Conservation (phyloP, 2,888 invertebrate genomes). For the Buathra laborator region DNA sequence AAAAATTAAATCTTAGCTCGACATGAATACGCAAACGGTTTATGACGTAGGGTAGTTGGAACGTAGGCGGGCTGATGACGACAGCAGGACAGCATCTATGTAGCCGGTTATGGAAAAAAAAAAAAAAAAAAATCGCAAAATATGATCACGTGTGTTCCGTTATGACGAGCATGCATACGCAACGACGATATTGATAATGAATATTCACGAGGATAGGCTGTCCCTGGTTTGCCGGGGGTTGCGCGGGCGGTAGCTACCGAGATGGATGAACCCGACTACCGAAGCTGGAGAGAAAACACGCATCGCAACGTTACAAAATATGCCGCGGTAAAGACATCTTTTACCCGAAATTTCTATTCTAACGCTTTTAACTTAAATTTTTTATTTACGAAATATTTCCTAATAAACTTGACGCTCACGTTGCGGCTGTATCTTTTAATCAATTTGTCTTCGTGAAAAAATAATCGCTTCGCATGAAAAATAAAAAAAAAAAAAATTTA, state of each 20-base stretch:
- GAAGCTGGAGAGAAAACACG: neutral
- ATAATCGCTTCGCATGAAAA: neutral
- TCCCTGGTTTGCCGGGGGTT: conserved; percentile 2
- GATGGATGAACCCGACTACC: neutral
- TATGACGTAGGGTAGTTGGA: neutral
- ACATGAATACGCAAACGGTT: neutral
- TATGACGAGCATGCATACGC: conserved; percentile 62
- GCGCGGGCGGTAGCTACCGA: neutral
- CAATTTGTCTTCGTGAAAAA: neutral
- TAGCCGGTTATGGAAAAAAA: no score
- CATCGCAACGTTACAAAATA: no score
- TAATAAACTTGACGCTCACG: neutral
- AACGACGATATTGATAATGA: conserved; percentile 69
- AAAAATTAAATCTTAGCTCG: conserved; percentile 38
- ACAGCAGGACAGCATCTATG: conserved; percentile 13
- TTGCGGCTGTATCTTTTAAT: neutral
- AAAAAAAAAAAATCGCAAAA: conserved; percentile 5
- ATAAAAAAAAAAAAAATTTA: neutral
- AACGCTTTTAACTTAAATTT: no score
- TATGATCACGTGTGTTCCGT: conserved; percentile 51
- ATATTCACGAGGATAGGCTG: conserved; percentile 62
- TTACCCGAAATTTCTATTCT: no score
- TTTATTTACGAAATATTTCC: no score
- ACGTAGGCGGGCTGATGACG: conserved; percentile 1
- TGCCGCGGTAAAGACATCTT: no score